Percentiles rank a stretch among this genome's conserved stretches.
Conservation (phyloP, 2,797 vertebrate genomes). For the Bradypus variegatus region DNA sequence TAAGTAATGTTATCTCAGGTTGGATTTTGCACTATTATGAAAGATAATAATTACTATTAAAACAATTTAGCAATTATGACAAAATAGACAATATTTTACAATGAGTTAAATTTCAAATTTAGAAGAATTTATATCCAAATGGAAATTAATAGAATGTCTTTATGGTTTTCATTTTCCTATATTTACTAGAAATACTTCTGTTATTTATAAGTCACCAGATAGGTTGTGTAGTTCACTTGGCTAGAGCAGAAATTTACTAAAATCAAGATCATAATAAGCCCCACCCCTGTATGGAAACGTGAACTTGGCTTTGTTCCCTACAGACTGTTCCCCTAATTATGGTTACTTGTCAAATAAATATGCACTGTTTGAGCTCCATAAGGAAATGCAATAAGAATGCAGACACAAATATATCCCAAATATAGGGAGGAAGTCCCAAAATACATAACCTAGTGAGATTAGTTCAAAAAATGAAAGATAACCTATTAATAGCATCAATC, state of each 20-base stretch:
- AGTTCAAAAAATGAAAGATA: not conserved
- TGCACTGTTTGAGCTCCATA: not conserved
- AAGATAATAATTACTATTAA: not conserved
- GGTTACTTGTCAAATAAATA: not conserved
- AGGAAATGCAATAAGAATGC: not conserved
- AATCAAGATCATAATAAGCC: not conserved
- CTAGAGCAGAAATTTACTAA: not conserved
- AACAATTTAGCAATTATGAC: not conserved
- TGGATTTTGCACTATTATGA: not conserved
- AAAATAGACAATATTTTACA: not conserved
- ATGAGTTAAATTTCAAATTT: constrained; percentile 21
- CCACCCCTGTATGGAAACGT: not conserved
- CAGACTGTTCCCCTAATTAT: not conserved
- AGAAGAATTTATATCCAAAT: not conserved
- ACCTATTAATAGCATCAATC: not conserved
- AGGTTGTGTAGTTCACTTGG: not conserved
- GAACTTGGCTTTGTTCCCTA: constrained; percentile 15
- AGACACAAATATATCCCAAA: not conserved
- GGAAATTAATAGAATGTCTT: not conserved
- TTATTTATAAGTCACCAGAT: not conserved
- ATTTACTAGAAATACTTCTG: not conserved
- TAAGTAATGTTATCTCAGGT: too few relatives aligned
- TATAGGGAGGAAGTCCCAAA: not conserved
- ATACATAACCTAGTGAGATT: not conserved
- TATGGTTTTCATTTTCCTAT: not conserved